phyloP scores from a whole-genome alignment of 2,113 vertebrate species.

The Pycnonotus jocosus region DNA sequence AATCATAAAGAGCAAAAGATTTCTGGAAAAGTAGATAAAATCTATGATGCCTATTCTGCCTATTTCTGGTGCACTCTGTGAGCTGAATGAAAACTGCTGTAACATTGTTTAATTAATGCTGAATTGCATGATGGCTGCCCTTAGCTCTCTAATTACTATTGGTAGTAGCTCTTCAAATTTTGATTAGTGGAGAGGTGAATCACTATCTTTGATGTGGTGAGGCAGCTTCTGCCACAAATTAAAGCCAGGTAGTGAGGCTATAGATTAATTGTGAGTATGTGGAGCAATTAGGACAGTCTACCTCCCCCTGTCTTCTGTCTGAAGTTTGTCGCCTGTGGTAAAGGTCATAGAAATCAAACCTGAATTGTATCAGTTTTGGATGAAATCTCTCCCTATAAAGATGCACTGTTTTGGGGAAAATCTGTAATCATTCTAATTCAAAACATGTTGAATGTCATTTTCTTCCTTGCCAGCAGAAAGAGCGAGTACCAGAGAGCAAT shows the following conservation, averaged over 20 bases:
- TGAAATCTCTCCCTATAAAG: background rate
- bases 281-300: slow-evolving; percentile 32
- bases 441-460: background rate
- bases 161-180: slow-evolving; percentile 54
- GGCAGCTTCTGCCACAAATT: slow-evolving; percentile 20
- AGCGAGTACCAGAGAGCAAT: background rate
- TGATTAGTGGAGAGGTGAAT: slow-evolving; percentile 51
- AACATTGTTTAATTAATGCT: slow-evolving; percentile 55
- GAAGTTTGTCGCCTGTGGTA: slow-evolving; percentile 23
- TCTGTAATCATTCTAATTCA: background rate
- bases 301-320: background rate
- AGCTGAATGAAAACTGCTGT: background rate
- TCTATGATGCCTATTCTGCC: background rate
- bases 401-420: background rate
- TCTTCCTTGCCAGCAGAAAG: background rate
- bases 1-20: background rate
- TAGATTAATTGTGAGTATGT: slow-evolving; percentile 40
- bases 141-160: slow-evolving; percentile 44
- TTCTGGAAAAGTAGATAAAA: slow-evolving; percentile 22
- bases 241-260: slow-evolving; percentile 36
- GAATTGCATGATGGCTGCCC: slow-evolving; percentile 27
- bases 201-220: slow-evolving; percentile 46
- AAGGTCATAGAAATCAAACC: slow-evolving; percentile 37
- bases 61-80: background rate
- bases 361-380: background rate